A percentile compares a stretch with the other conserved stretches of the same genome.
These are phyloP conservation scores for Lordiphosa fenestrarum DNA, from an alignment of 2,888 invertebrate species.

Conservation along the genomic window DNA sequence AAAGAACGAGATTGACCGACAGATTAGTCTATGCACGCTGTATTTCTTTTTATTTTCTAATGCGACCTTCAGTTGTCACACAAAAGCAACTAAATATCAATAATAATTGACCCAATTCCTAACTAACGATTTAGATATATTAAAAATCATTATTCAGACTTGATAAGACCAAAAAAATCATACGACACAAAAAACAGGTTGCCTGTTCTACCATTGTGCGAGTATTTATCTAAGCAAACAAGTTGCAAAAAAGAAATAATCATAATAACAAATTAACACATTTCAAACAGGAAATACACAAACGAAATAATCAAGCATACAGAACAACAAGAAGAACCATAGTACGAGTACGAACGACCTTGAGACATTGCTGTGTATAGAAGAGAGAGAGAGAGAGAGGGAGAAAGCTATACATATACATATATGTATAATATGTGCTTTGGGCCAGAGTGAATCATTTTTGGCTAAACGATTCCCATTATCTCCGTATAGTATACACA, in stretches of 20 bases:
- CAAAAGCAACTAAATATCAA: not conserved
- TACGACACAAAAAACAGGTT: not conserved
- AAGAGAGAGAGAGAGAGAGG: not conserved
- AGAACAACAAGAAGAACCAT: constrained; percentile 15
- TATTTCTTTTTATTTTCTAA: no score
- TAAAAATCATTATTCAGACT: not conserved
- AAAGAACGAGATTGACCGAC: no score
- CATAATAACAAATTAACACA: constrained; percentile 32
- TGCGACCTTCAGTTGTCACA: not conserved
- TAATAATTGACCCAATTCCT: constrained; percentile 1
- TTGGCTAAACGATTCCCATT: not conserved
- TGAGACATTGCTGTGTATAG: constrained; percentile 4
- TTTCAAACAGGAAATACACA: constrained; percentile 28
- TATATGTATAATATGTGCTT: not conserved
- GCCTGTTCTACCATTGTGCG: not conserved
- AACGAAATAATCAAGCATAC: constrained; percentile 13
- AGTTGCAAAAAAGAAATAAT: constrained; percentile 5
- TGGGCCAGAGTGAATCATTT: constrained; percentile 2
- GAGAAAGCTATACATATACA: constrained; percentile 1
- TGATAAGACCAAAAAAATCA: constrained; percentile 6
- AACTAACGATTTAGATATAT: not conserved
- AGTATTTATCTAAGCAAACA: constrained; percentile 9
- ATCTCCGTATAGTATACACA: not conserved
- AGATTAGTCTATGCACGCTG: no score
- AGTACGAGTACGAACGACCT: constrained; percentile 10